Evolutionary conservation across 2,888 invertebrate species (phyloP).

Genomic region (Leptopilina syphax): DNA sequence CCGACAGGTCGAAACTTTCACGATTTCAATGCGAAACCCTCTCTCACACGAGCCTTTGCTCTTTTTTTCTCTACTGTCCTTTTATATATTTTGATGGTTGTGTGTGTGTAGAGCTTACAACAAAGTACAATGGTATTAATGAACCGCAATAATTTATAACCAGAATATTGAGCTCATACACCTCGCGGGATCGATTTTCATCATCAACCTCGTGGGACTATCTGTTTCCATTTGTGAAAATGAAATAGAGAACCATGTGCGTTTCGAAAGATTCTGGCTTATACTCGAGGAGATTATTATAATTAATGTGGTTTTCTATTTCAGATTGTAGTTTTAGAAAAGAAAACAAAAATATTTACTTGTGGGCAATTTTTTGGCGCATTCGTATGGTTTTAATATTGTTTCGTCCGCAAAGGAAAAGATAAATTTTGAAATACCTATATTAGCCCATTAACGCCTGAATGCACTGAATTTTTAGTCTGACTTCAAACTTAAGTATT

Average conservation of each 20-base stretch:
- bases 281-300: conserved; percentile 12
- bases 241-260: conserved; percentile 19
- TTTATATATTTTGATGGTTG: background rate
- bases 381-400: no score
- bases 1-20: conserved; percentile 40
- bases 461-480: no score
- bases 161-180: conserved; percentile 23
- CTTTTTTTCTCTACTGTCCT: background rate
- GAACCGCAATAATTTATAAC: conserved; percentile 30
- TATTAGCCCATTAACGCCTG: no score
- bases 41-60: conserved; percentile 9
- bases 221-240: conserved; percentile 30
- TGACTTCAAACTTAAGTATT: no score
- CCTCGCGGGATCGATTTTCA: conserved; percentile 35
- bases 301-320: background rate
- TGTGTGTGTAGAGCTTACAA: conserved; percentile 17
- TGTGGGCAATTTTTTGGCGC: no score
- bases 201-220: conserved; percentile 26
- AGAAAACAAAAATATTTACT: no score
- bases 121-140: conserved; percentile 35
- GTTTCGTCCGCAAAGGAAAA: no score
- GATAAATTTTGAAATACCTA: no score
- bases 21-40: conserved; percentile 38
- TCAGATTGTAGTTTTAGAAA: no score
- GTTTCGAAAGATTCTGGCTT: conserved; percentile 20